phyloP scores from a whole-genome alignment of 2,113 vertebrate species.

The Syrmaticus mikado region DNA sequence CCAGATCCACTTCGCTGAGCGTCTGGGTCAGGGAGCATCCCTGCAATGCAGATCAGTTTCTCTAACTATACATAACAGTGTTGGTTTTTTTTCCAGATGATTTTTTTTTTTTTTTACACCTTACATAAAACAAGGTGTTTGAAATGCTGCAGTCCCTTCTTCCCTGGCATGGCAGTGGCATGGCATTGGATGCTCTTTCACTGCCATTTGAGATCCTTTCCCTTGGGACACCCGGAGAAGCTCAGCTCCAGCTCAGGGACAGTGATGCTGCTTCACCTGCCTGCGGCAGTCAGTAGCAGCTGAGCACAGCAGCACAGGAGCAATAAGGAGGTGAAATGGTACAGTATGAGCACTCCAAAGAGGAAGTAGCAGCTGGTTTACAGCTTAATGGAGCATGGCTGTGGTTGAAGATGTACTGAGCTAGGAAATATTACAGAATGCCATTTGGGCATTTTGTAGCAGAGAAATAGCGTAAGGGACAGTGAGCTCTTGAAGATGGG shows the following conservation, averaged over 20 bases:
- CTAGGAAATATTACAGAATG: neutral
- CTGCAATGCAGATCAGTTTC: conserved; percentile 23
- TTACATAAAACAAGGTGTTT: neutral
- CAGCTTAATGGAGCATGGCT: neutral
- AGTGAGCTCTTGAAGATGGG: neutral
- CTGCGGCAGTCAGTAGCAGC: neutral
- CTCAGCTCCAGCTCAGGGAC: neutral
- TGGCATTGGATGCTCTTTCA: neutral
- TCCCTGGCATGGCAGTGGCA: fast-evolving
- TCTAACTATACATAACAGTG: neutral
- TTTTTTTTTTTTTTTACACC: neutral
- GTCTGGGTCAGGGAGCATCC: neutral
- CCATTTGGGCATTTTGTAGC: neutral
- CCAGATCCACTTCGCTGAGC: neutral
- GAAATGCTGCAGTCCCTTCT: neutral
- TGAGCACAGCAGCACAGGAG: neutral
- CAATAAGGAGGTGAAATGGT: neutral
- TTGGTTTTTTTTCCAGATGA: neutral
- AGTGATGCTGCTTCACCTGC: neutral
- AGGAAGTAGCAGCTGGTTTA: neutral
- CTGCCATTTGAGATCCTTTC: neutral
- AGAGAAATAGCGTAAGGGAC: neutral
- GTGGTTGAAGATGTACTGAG: neutral
- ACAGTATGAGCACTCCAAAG: fast-evolving
- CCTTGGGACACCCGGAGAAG: neutral